phyloP scores from a whole-genome alignment of 1,140 invertebrate genomes.

The Cryptotermes secundus region DNA sequence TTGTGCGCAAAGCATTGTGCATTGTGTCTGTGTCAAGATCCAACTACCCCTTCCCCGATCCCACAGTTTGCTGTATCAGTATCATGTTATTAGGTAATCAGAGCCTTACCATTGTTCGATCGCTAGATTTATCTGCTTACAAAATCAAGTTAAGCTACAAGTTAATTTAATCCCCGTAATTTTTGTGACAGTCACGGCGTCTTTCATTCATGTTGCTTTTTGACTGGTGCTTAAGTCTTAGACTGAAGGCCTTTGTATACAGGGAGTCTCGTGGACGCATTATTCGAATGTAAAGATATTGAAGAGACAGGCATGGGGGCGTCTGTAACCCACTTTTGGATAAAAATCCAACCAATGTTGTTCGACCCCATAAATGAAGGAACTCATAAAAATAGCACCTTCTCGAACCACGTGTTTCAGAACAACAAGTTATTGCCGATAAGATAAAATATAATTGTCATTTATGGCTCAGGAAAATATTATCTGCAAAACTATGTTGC shows the following conservation, averaged over 20 bases:
- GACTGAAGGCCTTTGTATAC: not conserved
- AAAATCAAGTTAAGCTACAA: not conserved
- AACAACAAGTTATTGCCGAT: too few relatives aligned
- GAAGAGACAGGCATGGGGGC: not conserved
- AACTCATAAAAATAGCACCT: too few relatives aligned
- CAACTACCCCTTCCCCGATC: too few relatives aligned
- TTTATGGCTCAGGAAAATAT: too few relatives aligned
- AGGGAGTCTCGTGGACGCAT: not conserved
- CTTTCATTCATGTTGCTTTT: not conserved
- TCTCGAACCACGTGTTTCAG: too few relatives aligned
- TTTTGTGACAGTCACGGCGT: not conserved
- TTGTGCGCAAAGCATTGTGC: too few relatives aligned
- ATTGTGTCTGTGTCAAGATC: too few relatives aligned
- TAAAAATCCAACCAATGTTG: too few relatives aligned
- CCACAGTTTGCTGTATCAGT: not conserved
- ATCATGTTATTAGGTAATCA: not conserved
- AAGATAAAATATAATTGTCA: too few relatives aligned
- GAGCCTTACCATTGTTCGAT: not conserved
- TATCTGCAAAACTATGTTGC: too few relatives aligned
- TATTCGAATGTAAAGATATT: not conserved
- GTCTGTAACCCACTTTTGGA: too few relatives aligned
- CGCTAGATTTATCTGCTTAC: not conserved
- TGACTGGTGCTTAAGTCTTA: not conserved
- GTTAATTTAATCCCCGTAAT: not conserved
- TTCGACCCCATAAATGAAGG: too few relatives aligned